These are phyloP conservation scores for Ostrea denselamellosa DNA, from an alignment of 1,140 invertebrate species.

Conservation along the genomic window DNA sequence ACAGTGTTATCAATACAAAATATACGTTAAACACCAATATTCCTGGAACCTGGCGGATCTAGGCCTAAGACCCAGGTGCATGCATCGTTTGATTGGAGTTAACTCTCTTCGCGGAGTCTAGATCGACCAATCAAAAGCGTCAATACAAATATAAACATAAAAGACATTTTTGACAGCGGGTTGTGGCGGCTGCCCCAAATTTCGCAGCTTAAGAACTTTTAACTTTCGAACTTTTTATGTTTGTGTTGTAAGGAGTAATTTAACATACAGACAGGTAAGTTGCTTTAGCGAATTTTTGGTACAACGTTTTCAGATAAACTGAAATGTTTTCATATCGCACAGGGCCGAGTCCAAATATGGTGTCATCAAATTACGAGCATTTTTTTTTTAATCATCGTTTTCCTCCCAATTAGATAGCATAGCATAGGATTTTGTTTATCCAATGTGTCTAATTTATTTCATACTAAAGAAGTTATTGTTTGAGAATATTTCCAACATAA, in stretches of 20 bases:
- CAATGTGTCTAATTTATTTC: too few relatives aligned
- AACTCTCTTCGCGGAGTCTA: not conserved
- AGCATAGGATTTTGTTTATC: too few relatives aligned
- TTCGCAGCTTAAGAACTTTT: not conserved
- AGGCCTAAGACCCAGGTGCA: not conserved
- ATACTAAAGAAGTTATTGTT: too few relatives aligned
- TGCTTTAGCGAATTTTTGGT: not conserved
- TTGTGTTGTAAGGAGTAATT: not conserved
- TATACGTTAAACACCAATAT: too few relatives aligned
- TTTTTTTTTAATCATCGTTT: too few relatives aligned
- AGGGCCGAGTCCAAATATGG: not conserved
- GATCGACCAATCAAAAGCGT: not conserved
- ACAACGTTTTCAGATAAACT: not conserved
- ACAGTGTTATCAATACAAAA: too few relatives aligned
- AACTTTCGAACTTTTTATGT: not conserved
- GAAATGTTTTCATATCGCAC: not conserved
- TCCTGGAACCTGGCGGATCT: too few relatives aligned
- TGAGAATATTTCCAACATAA: too few relatives aligned
- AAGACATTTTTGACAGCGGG: slow-evolving; percentile 28
- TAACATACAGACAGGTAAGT: not conserved
- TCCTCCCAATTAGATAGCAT: too few relatives aligned
- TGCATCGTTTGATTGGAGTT: not conserved
- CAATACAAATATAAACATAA: slow-evolving; percentile 34
- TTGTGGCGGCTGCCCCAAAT: slow-evolving; percentile 15
- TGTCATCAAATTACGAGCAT: not conserved